Conservation (phyloP, 2,888 invertebrate species). For the Dascillus cervinus region DNA sequence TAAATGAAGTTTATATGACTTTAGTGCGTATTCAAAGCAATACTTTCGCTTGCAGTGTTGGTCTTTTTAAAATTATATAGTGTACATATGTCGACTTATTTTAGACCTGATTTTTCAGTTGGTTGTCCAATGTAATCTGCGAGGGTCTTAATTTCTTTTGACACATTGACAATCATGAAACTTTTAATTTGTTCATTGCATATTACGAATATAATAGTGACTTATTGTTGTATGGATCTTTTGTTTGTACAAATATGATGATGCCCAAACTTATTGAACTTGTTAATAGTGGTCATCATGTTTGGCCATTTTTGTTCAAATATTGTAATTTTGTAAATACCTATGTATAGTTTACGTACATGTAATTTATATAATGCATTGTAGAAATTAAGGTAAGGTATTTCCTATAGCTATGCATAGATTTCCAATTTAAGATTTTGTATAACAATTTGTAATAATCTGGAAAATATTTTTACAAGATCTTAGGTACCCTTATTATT, state of each 20-base stretch:
- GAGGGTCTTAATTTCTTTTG: neutral
- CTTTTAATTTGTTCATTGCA: too few species aligned
- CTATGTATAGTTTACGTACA: conserved; percentile 38
- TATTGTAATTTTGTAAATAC: conserved; percentile 42
- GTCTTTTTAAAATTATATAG: neutral
- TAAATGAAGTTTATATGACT: conserved; percentile 14
- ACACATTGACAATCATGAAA: too few species aligned
- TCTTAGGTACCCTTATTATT: too few species aligned
- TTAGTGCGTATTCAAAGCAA: conserved; percentile 42
- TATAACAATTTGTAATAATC: too few species aligned
- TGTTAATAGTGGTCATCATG: too few species aligned
- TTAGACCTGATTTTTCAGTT: neutral
- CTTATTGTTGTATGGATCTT: too few species aligned
- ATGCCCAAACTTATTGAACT: too few species aligned
- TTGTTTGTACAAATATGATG: too few species aligned
- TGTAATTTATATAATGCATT: conserved; percentile 25
- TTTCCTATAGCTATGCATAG: conserved; percentile 9
- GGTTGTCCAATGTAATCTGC: neutral
- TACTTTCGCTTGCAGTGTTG: conserved; percentile 40
- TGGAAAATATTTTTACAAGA: too few species aligned
- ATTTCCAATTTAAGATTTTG: conserved; percentile 9
- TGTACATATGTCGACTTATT: neutral
- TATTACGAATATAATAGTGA: too few species aligned
- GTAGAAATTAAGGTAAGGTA: conserved; percentile 11
- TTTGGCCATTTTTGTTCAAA: too few species aligned